These are phyloP conservation scores for Lochmaea capreae DNA, from an alignment of 2,888 invertebrate genomes.

Conservation along the genomic window DNA sequence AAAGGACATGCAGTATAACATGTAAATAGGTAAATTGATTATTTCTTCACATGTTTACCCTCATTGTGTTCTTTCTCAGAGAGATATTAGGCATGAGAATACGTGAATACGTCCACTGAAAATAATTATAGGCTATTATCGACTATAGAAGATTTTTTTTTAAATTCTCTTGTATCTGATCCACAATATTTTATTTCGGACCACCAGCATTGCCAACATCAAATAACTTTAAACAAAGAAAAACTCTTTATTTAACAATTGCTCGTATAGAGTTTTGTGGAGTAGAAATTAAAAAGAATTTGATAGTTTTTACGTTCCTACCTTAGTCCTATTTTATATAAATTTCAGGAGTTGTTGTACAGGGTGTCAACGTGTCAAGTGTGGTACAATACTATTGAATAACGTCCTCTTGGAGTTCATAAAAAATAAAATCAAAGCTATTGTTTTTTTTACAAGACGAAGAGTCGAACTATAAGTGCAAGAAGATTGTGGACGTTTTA, in stretches of 20 bases:
- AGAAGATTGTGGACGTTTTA: too few relatives aligned
- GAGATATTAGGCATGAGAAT: slow-evolving; percentile 61
- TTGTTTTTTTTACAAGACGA: too few relatives aligned
- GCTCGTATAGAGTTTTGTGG: neutral
- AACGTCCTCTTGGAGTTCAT: too few relatives aligned
- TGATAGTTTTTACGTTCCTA: too few relatives aligned
- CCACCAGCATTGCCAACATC: slow-evolving; percentile 57
- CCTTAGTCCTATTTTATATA: too few relatives aligned
- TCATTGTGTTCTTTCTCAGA: slow-evolving; percentile 56
- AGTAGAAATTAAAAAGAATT: too few relatives aligned
- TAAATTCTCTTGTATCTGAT: slow-evolving; percentile 60
- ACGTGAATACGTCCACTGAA: slow-evolving; percentile 59
- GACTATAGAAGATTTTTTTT: slow-evolving; percentile 56
- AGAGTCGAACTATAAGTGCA: too few relatives aligned
- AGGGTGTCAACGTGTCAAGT: too few relatives aligned
- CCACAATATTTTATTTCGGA: slow-evolving; percentile 61
- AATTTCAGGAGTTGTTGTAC: too few relatives aligned
- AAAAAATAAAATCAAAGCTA: too few relatives aligned
- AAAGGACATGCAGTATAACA: slow-evolving; percentile 5
- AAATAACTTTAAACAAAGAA: slow-evolving; percentile 41
- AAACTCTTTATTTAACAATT: neutral
- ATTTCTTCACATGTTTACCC: slow-evolving; percentile 50
- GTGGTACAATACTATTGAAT: too few relatives aligned
- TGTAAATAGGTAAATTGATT: slow-evolving; percentile 12
- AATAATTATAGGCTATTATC: slow-evolving; percentile 62